Evolutionary conservation across 2,888 invertebrate species (phyloP), one percentile per base, ranked within the genome.

Genomic region (Phyto melanocephala): DNA sequence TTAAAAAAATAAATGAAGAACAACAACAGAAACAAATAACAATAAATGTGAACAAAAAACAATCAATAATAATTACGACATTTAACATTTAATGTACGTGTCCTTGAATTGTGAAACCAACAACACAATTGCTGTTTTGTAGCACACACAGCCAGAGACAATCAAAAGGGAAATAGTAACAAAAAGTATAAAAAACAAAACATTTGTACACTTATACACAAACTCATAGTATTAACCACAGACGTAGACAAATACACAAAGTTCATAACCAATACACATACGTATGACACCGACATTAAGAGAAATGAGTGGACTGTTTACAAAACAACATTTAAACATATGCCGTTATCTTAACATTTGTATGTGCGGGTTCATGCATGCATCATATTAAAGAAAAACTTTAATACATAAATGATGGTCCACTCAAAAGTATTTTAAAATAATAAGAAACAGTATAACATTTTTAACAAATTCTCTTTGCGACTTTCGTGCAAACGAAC

Each of bases 1-100:
- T 77, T 76, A 33, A 35, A 50, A 40, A 56, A 28, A 75, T 42
- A 70, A 71, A 24, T 13, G 37, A 52, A 50, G 15, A 11, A 24
- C 40, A 40, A 45, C 45, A 45, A 37, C 45, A 58, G 20, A 52
- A 79, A 60, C 33, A 78, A n/a, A 56, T 50, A 56, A 45, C 11
- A 68, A 62, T 20, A 54, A 75, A 13, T 50, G 45, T 67, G 17
- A 28, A 80, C 37, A 58, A 58, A 67, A 28, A 81, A 74, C 65
- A 81, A 67, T 78, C 77, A 80, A 78, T 80, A 80, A 83, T 79
- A 82, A 82, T 82, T 67, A 82, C 82, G 82, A 82, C 82, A 82
- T 82, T 82, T 82, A 82, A 79, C 82, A 82, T 79, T 82, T 82
- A 71, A 79, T 82, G 71, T 62, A 47, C 65, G 45, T 54, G 82